Percentiles rank a stretch among this genome's conserved stretches.
Conservation (phyloP, 2,113 vertebrate genomes). For the Labrus mixtus region DNA sequence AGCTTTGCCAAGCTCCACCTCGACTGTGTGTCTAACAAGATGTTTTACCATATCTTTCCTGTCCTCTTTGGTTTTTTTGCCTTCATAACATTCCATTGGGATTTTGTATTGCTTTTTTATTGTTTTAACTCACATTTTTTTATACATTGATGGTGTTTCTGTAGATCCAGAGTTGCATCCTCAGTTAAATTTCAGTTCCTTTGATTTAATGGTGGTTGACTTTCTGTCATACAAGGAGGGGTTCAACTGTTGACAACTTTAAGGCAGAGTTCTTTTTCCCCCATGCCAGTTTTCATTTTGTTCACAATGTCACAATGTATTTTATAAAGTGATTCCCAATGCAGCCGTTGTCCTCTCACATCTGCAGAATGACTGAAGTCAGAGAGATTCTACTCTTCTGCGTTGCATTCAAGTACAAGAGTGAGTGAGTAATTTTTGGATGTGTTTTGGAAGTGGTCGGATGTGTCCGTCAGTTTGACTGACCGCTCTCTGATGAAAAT, state of each 20-base stretch:
- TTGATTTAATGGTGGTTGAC: constrained; percentile 33
- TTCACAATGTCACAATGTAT: constrained; percentile 26
- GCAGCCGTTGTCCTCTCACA: constrained; percentile 19
- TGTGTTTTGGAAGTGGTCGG: constrained; percentile 28
- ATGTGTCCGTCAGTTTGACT: constrained; percentile 20
- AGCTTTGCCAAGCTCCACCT: constrained; percentile 45
- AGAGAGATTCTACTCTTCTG: neutral
- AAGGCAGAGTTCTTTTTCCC: neutral
- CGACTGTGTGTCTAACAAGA: constrained; percentile 1
- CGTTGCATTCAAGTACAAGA: constrained; percentile 29
- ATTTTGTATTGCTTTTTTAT: constrained; percentile 24
- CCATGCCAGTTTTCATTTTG: constrained; percentile 27
- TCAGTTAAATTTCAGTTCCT: constrained; percentile 31
- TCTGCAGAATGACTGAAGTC: constrained; percentile 24
- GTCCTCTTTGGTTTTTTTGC: constrained; percentile 2
- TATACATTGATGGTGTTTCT: constrained; percentile 2
- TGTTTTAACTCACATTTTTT: constrained; percentile 5
- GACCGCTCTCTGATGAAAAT: constrained; percentile 23
- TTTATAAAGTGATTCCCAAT: constrained; percentile 15
- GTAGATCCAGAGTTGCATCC: constrained; percentile 32
- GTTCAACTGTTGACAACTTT: constrained; percentile 14
- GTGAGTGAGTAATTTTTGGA: neutral
- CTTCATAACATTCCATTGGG: constrained; percentile 35
- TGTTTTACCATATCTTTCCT: constrained; percentile 23
- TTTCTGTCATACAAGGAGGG: constrained; percentile 13